These are phyloP conservation scores for Diadumene lineata DNA, from an alignment of 92 coral and sea anemone species.

Conservation along the genomic window DNA sequence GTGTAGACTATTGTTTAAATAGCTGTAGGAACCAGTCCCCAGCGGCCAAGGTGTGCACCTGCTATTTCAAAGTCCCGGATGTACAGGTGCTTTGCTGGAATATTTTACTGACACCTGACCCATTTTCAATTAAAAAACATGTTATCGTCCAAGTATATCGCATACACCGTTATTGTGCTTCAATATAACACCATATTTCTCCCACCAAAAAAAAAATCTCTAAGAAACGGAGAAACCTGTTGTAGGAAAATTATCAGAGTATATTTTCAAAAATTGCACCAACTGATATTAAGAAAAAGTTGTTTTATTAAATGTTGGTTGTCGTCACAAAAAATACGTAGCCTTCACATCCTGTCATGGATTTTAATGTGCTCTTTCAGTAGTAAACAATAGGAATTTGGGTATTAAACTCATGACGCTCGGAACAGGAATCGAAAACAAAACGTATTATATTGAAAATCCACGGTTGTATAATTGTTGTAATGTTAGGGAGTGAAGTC, in stretches of 20 bases:
- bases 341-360: conserved; percentile 1
- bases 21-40: too few relatives aligned
- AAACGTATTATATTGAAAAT: background rate
- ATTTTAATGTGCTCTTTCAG: conserved; percentile 12
- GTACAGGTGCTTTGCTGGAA: conserved; percentile 55
- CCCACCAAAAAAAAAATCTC: background rate
- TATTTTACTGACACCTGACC: conserved; percentile 28
- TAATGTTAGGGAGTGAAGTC: background rate
- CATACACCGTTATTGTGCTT: conserved; percentile 17
- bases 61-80: conserved; percentile 69
- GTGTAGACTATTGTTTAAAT: conserved; percentile 9
- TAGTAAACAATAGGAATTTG: conserved; percentile 15
- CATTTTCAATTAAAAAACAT: conserved; percentile 26
- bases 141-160: conserved; percentile 13
- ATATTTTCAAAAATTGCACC: too few relatives aligned
- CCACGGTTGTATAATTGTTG: background rate
- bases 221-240: background rate
- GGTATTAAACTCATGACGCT: background rate
- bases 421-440: background rate
- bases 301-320: too few relatives aligned
- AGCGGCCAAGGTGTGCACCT: conserved; percentile 37
- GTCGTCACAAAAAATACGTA: background rate
- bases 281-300: too few relatives aligned
- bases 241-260: too few relatives aligned
- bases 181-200: background rate